These are phyloP conservation scores for Cromileptes altivelis DNA, from an alignment of 2,113 vertebrate species.

Conservation along the genomic window DNA sequence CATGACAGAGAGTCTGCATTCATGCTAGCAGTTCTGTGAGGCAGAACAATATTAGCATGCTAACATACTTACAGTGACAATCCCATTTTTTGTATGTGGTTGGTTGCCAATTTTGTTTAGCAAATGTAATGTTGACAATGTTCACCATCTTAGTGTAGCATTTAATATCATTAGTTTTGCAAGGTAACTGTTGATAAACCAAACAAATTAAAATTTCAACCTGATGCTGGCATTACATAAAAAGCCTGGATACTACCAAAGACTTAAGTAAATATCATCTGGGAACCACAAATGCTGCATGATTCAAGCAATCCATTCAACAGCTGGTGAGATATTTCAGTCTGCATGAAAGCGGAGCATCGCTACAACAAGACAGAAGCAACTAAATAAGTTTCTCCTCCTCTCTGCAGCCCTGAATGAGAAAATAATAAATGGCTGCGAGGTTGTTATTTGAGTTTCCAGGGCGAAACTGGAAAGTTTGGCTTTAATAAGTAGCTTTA, in stretches of 20 bases:
- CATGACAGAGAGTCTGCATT: not conserved
- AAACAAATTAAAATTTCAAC: not conserved
- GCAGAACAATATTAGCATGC: not conserved
- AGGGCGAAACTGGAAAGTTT: conserved; percentile 38
- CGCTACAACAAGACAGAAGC: conserved; percentile 3
- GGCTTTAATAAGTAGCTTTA: conserved; percentile 47
- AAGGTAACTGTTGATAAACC: not conserved
- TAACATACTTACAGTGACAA: not conserved
- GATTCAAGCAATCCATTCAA: not conserved
- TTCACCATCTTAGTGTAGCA: not conserved
- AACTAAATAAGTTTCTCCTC: conserved; percentile 27
- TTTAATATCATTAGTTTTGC: not conserved
- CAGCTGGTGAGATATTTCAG: conserved; percentile 1
- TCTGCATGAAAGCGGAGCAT: not conserved
- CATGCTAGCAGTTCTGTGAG: not conserved
- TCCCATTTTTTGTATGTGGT: no score
- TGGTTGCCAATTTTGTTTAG: no score
- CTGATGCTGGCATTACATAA: no score
- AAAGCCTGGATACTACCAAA: no score
- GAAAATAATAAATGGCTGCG: conserved; percentile 33
- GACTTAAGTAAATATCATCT: no score
- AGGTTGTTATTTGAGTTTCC: conserved; percentile 47
- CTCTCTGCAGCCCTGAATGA: conserved; percentile 5
- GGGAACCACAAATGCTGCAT: no score
- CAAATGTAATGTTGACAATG: not conserved